phyloP scores from a whole-genome alignment of 2,888 invertebrate species.

The Phytoseiulus persimilis region DNA sequence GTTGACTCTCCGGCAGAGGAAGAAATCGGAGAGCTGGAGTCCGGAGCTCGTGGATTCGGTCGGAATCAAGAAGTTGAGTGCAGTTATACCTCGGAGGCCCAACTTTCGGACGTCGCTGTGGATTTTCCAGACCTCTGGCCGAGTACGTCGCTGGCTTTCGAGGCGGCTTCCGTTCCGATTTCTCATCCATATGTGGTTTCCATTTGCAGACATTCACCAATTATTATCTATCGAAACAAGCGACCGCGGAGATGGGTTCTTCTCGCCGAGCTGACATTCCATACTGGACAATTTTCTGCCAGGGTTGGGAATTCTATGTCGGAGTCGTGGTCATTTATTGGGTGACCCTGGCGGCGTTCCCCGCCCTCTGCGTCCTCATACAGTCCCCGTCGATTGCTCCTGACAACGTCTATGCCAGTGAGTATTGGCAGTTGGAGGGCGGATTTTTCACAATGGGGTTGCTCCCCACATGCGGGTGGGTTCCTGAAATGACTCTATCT shows the following conservation, averaged over 20 bases:
- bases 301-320: constrained; percentile 22
- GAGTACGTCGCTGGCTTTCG: too few relatives aligned
- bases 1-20: too few relatives aligned
- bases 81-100: too few relatives aligned
- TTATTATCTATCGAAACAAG: not conserved
- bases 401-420: not conserved
- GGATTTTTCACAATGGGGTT: too few relatives aligned
- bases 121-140: too few relatives aligned
- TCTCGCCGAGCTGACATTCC: not conserved
- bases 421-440: not conserved
- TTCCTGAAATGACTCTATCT: too few relatives aligned
- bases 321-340: constrained; percentile 22
- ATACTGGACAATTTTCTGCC: not conserved
- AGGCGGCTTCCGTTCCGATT: too few relatives aligned
- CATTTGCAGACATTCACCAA: not conserved
- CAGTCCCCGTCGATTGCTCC: constrained; percentile 52
- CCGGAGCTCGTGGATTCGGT: too few relatives aligned
- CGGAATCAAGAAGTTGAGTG: too few relatives aligned
- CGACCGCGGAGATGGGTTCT: not conserved
- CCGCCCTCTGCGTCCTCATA: constrained; percentile 73
- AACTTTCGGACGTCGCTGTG: too few relatives aligned
- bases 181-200: too few relatives aligned
- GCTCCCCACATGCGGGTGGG: not conserved
- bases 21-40: too few relatives aligned
- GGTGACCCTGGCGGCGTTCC: constrained; percentile 72